Evolutionary conservation across 2,888 invertebrate genomes (phyloP).

Genomic region (Prosapia bicincta): DNA sequence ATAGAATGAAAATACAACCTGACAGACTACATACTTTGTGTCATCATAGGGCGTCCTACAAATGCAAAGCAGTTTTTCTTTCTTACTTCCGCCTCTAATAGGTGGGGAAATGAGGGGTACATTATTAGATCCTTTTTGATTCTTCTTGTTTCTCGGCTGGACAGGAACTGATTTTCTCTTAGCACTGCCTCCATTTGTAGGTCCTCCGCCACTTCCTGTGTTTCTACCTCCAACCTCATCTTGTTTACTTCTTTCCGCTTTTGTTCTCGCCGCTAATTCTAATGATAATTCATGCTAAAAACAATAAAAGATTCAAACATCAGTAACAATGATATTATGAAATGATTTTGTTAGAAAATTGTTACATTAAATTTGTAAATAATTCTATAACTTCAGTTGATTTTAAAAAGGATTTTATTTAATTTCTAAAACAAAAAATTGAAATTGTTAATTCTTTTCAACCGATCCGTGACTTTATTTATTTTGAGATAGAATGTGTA

Average conservation of each 20-base stretch:
- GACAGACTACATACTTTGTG: constrained; percentile 64
- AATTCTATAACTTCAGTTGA: too few relatives aligned
- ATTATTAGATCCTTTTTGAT: background rate
- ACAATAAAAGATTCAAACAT: background rate
- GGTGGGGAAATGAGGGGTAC: constrained; percentile 23
- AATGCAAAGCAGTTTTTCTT: constrained; percentile 83
- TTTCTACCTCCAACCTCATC: constrained; percentile 54
- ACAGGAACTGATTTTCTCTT: constrained; percentile 26
- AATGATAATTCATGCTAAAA: constrained; percentile 68
- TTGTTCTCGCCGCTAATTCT: constrained; percentile 66
- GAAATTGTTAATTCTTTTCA: too few relatives aligned
- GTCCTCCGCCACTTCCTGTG: constrained; percentile 33
- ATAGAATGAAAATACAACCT: too few relatives aligned
- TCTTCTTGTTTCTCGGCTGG: constrained; percentile 17
- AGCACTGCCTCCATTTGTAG: constrained; percentile 13
- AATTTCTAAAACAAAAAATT: too few relatives aligned
- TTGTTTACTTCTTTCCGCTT: constrained; percentile 67
- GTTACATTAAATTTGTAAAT: too few relatives aligned
- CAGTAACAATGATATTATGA: too few relatives aligned
- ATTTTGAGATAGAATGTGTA: too few relatives aligned
- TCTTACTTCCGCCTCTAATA: constrained; percentile 48
- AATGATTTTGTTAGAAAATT: too few relatives aligned
- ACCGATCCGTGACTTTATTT: too few relatives aligned
- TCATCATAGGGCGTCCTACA: constrained; percentile 95
- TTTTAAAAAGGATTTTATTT: too few relatives aligned